A percentile compares a stretch with the other conserved stretches of the same genome.
These are phyloP conservation scores for Drosophila ambigua DNA, from an alignment of 1,140 invertebrate genomes.

Conservation along the genomic window DNA sequence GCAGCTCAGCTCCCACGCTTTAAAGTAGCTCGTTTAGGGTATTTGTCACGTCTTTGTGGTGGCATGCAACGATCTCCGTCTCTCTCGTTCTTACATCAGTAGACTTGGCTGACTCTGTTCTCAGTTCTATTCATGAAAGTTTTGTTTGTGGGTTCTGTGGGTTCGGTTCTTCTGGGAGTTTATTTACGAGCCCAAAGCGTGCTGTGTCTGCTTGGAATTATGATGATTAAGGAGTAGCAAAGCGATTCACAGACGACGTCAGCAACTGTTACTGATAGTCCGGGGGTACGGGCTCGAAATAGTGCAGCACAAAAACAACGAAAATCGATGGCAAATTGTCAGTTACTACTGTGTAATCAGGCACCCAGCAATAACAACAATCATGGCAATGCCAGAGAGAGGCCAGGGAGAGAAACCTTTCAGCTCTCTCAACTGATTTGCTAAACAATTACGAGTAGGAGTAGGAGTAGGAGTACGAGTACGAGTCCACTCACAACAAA, in stretches of 20 bases:
- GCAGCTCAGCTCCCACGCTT: constrained; percentile 66
- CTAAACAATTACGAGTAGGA: constrained; percentile 74
- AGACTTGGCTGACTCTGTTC: constrained; percentile 27
- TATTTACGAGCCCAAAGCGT: constrained; percentile 71
- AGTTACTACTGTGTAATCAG: constrained; percentile 78
- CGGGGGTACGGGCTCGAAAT: constrained; percentile 16
- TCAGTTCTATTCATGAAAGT: constrained; percentile 2
- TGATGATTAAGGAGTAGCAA: constrained; percentile 18
- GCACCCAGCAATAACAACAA: constrained; percentile 44
- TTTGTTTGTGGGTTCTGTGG: background rate
- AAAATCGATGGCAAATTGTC: constrained; percentile 67
- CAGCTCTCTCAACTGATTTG: constrained; percentile 56
- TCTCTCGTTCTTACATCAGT: background rate
- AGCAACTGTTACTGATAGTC: background rate
- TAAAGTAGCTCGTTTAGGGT: constrained; percentile 73
- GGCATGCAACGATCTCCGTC: constrained; percentile 14
- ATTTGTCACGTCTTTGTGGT: constrained; percentile 78
- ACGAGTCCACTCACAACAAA: constrained; percentile 57
- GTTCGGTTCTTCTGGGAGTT: constrained; percentile 25
- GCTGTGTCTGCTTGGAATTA: constrained; percentile 59
- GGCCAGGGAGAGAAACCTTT: constrained; percentile 21
- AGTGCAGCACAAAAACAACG: constrained; percentile 31
- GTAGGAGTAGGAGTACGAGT: constrained; percentile 50
- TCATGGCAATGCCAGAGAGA: constrained; percentile 42
- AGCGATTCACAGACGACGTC: background rate